Base-by-base conservation (phyloP, 2,797 vertebrate species). In the Merluccius polli region DNA sequence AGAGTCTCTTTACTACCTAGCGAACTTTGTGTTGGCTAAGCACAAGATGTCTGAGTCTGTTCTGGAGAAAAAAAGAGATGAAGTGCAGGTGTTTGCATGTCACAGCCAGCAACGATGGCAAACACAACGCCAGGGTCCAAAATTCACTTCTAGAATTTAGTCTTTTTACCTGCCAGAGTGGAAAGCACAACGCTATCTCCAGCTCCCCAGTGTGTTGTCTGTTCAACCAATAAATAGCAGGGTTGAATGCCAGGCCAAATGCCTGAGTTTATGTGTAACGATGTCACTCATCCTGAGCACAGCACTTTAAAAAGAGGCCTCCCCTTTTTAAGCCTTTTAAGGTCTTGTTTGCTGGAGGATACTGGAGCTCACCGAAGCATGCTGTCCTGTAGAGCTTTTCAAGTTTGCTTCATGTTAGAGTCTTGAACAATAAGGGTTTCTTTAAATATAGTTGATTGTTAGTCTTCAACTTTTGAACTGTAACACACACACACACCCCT, bases 181-280 rank as follows among this genome's bases (percentile, higher is more conserved):
- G 80, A 76, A 83, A 86, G 78, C 74, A 52, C 10, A 35, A 76
- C 72, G 79, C 79, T 72, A 71, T 81, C 74, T 83, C 81, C 79
- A 79, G 82, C 87, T 76, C 44, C 44, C 77, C 77, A 44, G 74
- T 74, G 65, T 35, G 48, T 32, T 77, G 72, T 86, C 81, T 80
- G 30, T 41, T 79, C 87, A 75, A 85, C 59, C 69, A 76, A 75
- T 80, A 27, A 76, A 75, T 80, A 27, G 6, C 59, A 30, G 85
- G 87, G 87, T 83, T 63, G 21, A 21, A 65, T 75, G 84, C 89
- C 91, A 92, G 84, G 78, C 21, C 68, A 79, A 85, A 90, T 89
- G 88, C 86, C 87, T 86, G 78, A 88, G 85, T 81, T 85, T 85
- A 79, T 83, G 75, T 89, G 88, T 85, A 87, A 90, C 88, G 83